Conservation (phyloP, 1,140 invertebrate genomes). For the Cheumatopsyche charites region DNA sequence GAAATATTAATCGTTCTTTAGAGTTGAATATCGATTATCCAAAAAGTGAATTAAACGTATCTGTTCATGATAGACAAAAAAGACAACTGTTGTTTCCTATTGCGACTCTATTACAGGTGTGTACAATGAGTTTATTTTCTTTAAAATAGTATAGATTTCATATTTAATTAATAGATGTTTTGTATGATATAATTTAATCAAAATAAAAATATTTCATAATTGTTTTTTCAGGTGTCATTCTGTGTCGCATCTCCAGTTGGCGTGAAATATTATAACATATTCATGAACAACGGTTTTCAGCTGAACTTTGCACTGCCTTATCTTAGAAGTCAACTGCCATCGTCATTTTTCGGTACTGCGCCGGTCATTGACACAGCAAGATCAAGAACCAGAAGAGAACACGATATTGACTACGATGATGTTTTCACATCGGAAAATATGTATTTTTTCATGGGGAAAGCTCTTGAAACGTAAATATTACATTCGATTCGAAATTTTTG, state of each 20-base stretch:
- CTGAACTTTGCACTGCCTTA: constrained; percentile 58
- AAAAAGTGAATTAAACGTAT: neutral
- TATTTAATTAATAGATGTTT: constrained; percentile 3
- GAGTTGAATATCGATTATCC: neutral
- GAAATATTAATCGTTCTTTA: neutral
- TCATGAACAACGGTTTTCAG: constrained; percentile 57
- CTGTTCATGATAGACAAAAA: constrained; percentile 36
- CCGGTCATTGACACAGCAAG: constrained; percentile 51
- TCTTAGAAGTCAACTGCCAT: constrained; percentile 55
- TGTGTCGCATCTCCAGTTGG: constrained; percentile 54
- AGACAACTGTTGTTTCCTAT: constrained; percentile 57
- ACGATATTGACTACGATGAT: constrained; percentile 24
- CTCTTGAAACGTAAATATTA: constrained; percentile 32
- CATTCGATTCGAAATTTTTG: no score
- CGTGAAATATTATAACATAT: constrained; percentile 50
- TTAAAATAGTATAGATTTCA: neutral
- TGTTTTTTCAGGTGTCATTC: constrained; percentile 53
- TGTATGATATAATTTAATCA: no score
- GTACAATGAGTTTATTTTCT: constrained; percentile 17
- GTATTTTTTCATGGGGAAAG: constrained; percentile 39
- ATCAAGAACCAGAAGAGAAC: constrained; percentile 39
- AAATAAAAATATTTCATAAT: neutral
- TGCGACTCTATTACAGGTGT: constrained; percentile 55
- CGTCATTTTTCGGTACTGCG: constrained; percentile 54
- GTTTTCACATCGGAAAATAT: constrained; percentile 38